A percentile compares a stretch with the other conserved stretches of the same genome.
phyloP scores from a whole-genome alignment of 2,797 vertebrate genomes.

The Nyctalus aviator region DNA sequence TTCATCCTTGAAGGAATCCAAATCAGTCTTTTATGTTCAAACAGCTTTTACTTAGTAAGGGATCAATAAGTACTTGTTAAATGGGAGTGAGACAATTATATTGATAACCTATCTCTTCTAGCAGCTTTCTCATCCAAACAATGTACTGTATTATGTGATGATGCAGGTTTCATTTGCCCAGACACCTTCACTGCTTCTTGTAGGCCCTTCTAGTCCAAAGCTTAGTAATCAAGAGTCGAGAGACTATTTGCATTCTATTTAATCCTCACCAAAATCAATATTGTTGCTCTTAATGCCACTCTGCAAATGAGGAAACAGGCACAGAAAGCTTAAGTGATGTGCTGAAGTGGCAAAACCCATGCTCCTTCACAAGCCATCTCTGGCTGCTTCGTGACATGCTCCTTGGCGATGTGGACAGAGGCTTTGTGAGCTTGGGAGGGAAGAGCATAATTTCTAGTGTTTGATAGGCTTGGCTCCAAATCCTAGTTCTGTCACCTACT shows the following conservation, averaged over 20 bases:
- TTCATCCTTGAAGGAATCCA: constrained; percentile 10
- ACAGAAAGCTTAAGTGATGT: not conserved
- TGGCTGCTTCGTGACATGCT: not conserved
- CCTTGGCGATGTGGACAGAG: not conserved
- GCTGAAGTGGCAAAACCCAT: too few species aligned
- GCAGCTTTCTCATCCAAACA: not conserved
- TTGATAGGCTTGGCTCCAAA: not conserved
- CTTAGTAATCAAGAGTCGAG: not conserved
- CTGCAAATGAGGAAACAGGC: constrained; percentile 1
- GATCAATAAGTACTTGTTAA: not conserved
- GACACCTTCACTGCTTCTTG: not conserved
- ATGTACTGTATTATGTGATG: not conserved
- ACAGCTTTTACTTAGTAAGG: not conserved
- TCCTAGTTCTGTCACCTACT: not conserved
- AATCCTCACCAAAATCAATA: not conserved
- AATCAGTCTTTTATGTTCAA: not conserved
- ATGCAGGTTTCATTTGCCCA: not conserved
- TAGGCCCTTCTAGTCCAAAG: not conserved
- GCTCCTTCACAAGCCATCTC: not conserved
- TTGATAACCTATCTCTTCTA: not conserved
- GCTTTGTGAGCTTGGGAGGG: not conserved
- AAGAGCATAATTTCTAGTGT: not conserved
- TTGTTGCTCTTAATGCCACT: not conserved
- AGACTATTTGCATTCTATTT: not conserved
- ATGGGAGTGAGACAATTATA: not conserved